Evolutionary conservation across 2,113 vertebrate species (phyloP), one percentile per base, ranked within the genome.

Genomic region (Ophthalmolycus amberensis): DNA sequence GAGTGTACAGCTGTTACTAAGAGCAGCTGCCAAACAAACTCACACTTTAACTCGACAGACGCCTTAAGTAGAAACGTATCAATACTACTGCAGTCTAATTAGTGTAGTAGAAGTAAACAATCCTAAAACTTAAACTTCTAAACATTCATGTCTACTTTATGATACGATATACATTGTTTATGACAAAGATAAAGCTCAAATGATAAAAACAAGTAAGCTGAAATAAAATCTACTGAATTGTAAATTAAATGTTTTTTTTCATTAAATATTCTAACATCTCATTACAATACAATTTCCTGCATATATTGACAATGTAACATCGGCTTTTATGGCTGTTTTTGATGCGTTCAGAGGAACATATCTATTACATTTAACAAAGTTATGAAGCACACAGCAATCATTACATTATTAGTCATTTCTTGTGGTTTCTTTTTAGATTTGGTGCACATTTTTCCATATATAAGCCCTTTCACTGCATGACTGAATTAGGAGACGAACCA

Each of bases 401-500:
- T 32, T 20, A 68, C 16, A 48, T 40, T 40, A 58, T 62, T n/a
- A 15, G 11, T 56, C 3, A 25, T n/a, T 46, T 42, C 5, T 18
- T 37, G 12, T 69, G 40, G 9, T 52, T 64, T 63, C 10, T 16
- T 52, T 15, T 58, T 56, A 29, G 32, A 32, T 62, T 60, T 44
- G 8, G 18, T 50, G 20, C n/a, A 11, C 44, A 70, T 62, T 38
- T 29, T 5, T 25, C 16, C 52, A 68, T 11, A 58, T 59, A 40
- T 8, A 69, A 32, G 20, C 40, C 40, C 15, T 25, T 22, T 8
- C 25, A 46, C 16, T 1, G 4, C 50, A 69, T 46, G 40, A 9
- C 10, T 68, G 5, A 66, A 37, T 79, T 12, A 69, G 15, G 69
- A 54, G 34, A 90, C 97, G 95, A 65, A 98, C 98, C 97, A 99